A percentile compares a stretch with the other conserved stretches of the same genome.
Evolutionary conservation across 92 coral and sea anemone genomes (phyloP).

Genomic region (Epizoanthus ramosus): DNA sequence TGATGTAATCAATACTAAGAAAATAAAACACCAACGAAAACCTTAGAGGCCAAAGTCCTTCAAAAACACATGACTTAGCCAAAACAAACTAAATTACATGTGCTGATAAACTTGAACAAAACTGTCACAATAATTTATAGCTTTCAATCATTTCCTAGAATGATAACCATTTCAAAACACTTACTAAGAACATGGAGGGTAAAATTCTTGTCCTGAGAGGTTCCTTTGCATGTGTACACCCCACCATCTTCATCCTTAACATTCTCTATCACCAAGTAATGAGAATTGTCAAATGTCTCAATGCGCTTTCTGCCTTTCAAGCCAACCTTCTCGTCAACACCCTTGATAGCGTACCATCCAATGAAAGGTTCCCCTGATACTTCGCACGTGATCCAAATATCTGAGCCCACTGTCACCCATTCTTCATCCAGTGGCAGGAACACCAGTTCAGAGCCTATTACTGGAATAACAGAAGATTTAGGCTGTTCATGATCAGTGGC

Average conservation of each 20-base stretch:
- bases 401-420: conserved; percentile 2
- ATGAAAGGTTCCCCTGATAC: conserved; percentile 10
- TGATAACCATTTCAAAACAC: background rate
- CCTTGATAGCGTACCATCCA: conserved; percentile 31
- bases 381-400: conserved; percentile 17
- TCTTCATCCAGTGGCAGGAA: conserved; percentile 20
- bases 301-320: conserved; percentile 7
- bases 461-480: background rate
- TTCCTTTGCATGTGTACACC: conserved; percentile 2
- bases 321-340: background rate
- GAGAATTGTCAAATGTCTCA: background rate
- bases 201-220: conserved; percentile 18
- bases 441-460: background rate
- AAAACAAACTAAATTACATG: too few species aligned
- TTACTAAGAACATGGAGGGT: conserved; percentile 7
- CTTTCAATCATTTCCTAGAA: too few species aligned
- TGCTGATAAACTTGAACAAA: too few species aligned
- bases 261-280: conserved; percentile 12
- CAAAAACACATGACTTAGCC: too few species aligned
- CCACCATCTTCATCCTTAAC: conserved; percentile 9
- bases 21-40: too few species aligned
- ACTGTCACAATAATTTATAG: too few species aligned
- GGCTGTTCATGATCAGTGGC: too few species aligned
- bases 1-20: too few species aligned
- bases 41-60: too few species aligned